These are phyloP conservation scores for Epistrophe eligans DNA, from an alignment of 2,888 invertebrate species.

Conservation along the genomic window DNA sequence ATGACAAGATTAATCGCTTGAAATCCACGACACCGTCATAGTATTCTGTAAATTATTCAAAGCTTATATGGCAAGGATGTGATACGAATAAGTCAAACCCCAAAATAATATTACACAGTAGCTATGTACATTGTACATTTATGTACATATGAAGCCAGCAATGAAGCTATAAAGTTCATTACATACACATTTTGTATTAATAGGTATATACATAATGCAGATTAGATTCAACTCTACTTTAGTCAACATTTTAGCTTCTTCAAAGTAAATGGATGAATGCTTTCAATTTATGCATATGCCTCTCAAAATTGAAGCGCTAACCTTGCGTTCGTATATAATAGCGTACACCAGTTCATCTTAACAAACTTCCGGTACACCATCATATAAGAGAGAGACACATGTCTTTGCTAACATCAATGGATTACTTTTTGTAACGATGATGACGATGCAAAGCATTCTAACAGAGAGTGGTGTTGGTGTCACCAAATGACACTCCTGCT, in stretches of 20 bases:
- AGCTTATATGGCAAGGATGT: neutral
- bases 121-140: neutral
- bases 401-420: conserved; percentile 26
- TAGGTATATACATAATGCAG: conserved; percentile 33
- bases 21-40: neutral
- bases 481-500: conserved; percentile 33
- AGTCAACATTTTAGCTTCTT: conserved; percentile 1
- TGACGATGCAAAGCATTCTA: conserved; percentile 4
- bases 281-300: conserved; percentile 30
- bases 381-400: too few species aligned
- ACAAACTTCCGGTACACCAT: conserved; percentile 17
- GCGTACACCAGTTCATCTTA: conserved; percentile 8
- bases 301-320: conserved; percentile 9
- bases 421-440: conserved; percentile 22
- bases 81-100: conserved; percentile 1
- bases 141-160: neutral
- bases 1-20: conserved; percentile 28
- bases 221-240: conserved; percentile 13
- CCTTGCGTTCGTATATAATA: neutral
- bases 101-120: neutral
- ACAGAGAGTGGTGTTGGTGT: neutral
- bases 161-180: conserved; percentile 15
- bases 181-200: conserved; percentile 25
- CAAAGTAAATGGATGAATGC: conserved; percentile 38
- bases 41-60: conserved; percentile 7